These are phyloP conservation scores for Adelognathus sp. DNA, from an alignment of 2,888 invertebrate species.

Conservation along the genomic window DNA sequence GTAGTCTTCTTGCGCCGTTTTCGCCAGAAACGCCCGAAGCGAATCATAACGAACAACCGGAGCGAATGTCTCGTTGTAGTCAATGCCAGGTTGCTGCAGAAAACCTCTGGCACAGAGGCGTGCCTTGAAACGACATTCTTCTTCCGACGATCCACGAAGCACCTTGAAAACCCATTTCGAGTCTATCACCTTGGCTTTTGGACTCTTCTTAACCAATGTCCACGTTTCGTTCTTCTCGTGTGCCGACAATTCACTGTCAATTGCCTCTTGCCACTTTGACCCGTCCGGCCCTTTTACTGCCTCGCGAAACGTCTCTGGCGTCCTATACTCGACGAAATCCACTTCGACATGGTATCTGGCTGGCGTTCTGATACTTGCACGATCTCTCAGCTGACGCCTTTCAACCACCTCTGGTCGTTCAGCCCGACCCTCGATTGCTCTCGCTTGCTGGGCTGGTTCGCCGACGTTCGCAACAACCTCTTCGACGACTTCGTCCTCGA, in stretches of 20 bases:
- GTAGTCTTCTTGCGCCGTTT: slow-evolving; percentile 41
- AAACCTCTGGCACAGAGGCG: slow-evolving; percentile 50
- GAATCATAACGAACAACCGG: slow-evolving; percentile 37
- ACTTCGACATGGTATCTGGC: background rate
- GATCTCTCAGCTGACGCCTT: no score
- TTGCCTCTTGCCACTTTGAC: slow-evolving; percentile 34
- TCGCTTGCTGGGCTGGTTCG: background rate
- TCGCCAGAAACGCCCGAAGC: slow-evolving; percentile 46
- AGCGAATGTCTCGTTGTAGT: slow-evolving; percentile 53
- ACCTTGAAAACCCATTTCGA: slow-evolving; percentile 36
- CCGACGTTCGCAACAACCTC: background rate
- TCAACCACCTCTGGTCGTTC: background rate
- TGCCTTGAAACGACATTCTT: slow-evolving; percentile 48
- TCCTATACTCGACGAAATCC: slow-evolving; percentile 16
- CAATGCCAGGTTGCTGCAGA: slow-evolving; percentile 39
- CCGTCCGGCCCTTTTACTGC: slow-evolving; percentile 13
- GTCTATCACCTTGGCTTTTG: slow-evolving; percentile 22
- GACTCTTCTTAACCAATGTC: slow-evolving; percentile 43
- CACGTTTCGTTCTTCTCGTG: slow-evolving; percentile 59
- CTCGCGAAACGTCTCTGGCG: slow-evolving; percentile 18
- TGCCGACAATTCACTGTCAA: slow-evolving; percentile 43
- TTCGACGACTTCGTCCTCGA: slow-evolving; percentile 10
- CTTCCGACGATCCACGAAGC: background rate
- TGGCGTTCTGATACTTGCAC: background rate
- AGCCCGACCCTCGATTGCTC: slow-evolving; percentile 15